Percentiles rank a stretch among this genome's conserved stretches.
phyloP scores from a whole-genome alignment of 1,140 invertebrate species.

The Mya arenaria region DNA sequence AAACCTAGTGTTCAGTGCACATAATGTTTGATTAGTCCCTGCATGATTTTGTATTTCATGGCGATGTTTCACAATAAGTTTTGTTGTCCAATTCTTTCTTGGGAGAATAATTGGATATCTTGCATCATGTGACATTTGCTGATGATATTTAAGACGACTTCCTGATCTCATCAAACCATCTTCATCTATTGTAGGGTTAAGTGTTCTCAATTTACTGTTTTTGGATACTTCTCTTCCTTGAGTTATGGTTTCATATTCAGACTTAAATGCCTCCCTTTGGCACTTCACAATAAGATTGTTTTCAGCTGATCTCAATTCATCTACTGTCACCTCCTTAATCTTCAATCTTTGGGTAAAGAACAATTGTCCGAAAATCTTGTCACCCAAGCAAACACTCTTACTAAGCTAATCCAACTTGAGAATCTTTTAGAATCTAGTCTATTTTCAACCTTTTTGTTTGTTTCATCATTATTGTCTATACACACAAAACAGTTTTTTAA shows the following conservation, averaged over 20 bases:
- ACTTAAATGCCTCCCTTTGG: neutral
- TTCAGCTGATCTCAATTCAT: constrained; percentile 5
- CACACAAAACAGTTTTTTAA: no score
- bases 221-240: neutral
- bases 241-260: neutral
- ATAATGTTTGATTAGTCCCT: constrained; percentile 11
- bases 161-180: neutral
- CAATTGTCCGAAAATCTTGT: constrained; percentile 20
- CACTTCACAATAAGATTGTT: neutral
- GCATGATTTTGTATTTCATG: constrained; percentile 10
- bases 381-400: constrained; percentile 15
- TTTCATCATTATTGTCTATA: no score
- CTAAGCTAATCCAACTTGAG: constrained; percentile 4
- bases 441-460: no score
- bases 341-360: neutral
- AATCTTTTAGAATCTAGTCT: neutral
- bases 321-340: neutral
- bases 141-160: no score
- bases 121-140: neutral
- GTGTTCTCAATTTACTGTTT: neutral
- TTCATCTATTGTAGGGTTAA: constrained; percentile 10
- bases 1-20: neutral
- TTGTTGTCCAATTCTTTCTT: neutral
- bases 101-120: neutral
- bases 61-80: neutral